Evolutionary conservation across 1,140 invertebrate genomes (phyloP).

Genomic region (Macrosteles quadrilineatus): DNA sequence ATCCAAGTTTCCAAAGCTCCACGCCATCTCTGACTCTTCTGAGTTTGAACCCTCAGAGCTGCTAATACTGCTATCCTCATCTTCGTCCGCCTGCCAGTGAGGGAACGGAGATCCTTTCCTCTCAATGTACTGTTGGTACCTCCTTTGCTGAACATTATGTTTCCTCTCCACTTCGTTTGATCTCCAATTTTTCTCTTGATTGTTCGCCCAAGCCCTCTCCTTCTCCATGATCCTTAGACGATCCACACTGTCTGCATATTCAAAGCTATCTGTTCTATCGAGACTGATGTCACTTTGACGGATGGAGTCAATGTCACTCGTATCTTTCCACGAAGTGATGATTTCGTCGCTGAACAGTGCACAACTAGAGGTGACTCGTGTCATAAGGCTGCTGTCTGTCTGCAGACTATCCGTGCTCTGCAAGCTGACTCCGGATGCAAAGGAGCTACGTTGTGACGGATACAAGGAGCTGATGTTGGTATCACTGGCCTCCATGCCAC

Average conservation of each 20-base stretch:
- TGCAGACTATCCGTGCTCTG: conserved; percentile 51
- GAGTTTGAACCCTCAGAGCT: conserved; percentile 36
- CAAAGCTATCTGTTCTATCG: conserved; percentile 63
- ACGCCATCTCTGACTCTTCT: conserved; percentile 53
- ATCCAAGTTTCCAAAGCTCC: conserved; percentile 55
- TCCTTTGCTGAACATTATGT: conserved; percentile 50
- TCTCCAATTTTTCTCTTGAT: conserved; percentile 47
- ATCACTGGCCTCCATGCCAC: conserved; percentile 26
- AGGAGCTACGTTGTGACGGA: conserved; percentile 63
- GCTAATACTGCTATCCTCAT: conserved; percentile 21
- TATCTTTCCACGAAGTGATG: conserved; percentile 64
- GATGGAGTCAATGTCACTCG: conserved; percentile 56
- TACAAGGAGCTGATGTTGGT: conserved; percentile 57
- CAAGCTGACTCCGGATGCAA: conserved; percentile 39
- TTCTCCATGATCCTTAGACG: conserved; percentile 55
- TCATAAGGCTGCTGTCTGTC: conserved; percentile 50
- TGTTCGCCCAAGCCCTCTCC: conserved; percentile 42
- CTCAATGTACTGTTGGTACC: conserved; percentile 52
- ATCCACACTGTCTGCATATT: conserved; percentile 63
- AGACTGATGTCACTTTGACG: conserved; percentile 51
- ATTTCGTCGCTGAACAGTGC: conserved; percentile 50
- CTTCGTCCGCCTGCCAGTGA: conserved; percentile 32
- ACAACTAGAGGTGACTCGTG: conserved; percentile 50
- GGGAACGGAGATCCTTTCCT: conserved; percentile 46
- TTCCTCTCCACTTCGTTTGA: conserved; percentile 51